Evolutionary conservation across 2,113 vertebrate species (phyloP).

Genomic region (Dasyornis broadbenti): DNA sequence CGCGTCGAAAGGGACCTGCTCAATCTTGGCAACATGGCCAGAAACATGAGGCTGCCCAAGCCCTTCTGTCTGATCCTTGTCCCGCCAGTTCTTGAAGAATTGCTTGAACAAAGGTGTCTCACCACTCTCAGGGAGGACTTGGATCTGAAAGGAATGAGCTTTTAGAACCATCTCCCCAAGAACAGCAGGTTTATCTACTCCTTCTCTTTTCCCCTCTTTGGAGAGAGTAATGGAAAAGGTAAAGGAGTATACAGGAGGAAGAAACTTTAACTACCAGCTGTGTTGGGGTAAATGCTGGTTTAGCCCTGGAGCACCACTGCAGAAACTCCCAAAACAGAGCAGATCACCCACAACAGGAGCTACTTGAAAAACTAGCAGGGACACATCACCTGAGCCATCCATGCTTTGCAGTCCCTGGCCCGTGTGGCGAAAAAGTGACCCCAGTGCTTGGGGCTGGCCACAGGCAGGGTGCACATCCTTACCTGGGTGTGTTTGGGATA

Average conservation of each 20-base stretch:
- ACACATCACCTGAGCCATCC: accelerated
- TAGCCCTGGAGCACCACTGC: not conserved
- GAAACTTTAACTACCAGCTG: not conserved
- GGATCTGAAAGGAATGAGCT: conserved; percentile 65
- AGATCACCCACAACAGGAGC: not conserved
- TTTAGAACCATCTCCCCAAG: not conserved
- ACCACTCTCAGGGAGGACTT: conserved; percentile 89
- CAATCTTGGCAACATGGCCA: conserved; percentile 89
- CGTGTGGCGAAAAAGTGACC: not conserved
- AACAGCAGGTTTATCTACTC: not conserved
- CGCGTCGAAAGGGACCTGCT: conserved; percentile 88
- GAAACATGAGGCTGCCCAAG: conserved; percentile 86
- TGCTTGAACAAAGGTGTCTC: conserved; percentile 98
- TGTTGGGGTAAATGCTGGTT: not conserved
- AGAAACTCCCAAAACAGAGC: not conserved
- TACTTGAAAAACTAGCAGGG: not conserved
- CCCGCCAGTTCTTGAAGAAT: conserved; percentile 98
- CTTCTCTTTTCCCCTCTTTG: not conserved
- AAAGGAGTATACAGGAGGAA: not conserved
- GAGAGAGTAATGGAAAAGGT: not conserved
- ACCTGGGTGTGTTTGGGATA: conserved; percentile 93
- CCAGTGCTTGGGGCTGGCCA: not conserved
- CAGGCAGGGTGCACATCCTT: not conserved
- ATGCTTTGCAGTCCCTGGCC: accelerated
- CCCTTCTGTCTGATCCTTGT: conserved; percentile 88